Base-by-base conservation (phyloP, 2,113 vertebrate genomes). In the Apaloderma vittatum region DNA sequence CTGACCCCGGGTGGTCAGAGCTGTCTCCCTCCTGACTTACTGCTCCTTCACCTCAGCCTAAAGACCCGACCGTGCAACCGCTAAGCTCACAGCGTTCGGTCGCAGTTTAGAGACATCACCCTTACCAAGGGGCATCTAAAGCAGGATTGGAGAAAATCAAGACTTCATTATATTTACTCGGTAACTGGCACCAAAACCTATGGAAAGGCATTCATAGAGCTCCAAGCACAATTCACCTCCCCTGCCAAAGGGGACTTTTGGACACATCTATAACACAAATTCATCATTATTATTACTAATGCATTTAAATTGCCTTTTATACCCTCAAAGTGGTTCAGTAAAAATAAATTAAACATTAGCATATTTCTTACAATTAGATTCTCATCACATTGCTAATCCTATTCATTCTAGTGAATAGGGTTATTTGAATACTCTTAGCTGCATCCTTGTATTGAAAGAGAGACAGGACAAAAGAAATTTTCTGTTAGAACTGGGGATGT, bases 281-380 rank as follows among this genome's bases (percentile, higher is more conserved):
- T 93, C 43, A 67, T 73, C 23, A 57, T 92, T 78, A 85, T 52
- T 86, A 66, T 45, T 90, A 55, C 26, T 80, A 93, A 88, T 59
- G 48, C 67, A 95, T 88, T 91, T 83, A 94, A 88, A 91, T 78
- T 91, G 65, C 48, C 30, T 92, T 89, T 89, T 86, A 80, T 61
- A 59, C 10, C 15, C 10, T 65, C 79, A 46, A 61, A 93, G 77
- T 46, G 55, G 32, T 30, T 86, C 65, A 75, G 72, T 73, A 70
- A 92, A 93, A 91, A 93, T 71, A 92, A 88, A 94, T 80, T 86
- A 74, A 81, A 77, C 71, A 90, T 83, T 77, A 92, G 40, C 52
- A 46, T 84, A 81, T 88, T 97, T 94, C 48, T 93, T 85, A 86
- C 49, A 86, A 91, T 91, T 90, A 88, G 52, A 86, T 86, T 91